Conservation (phyloP, 2,797 vertebrate genomes). For the Eleutherodactylus coqui region DNA sequence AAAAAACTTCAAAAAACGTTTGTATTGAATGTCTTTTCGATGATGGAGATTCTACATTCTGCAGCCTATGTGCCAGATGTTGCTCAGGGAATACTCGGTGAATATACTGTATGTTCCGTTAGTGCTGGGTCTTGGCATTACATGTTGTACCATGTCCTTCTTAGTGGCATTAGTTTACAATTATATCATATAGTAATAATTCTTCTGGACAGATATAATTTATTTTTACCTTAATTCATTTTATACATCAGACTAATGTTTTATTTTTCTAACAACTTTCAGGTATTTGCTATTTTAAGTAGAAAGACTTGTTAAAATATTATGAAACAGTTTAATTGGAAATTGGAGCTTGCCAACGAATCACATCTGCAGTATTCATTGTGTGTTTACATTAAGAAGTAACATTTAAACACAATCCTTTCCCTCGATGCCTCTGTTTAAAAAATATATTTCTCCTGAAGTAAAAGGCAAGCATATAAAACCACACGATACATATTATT, state of each 20-base stretch:
- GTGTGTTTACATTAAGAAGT: constrained; percentile 70
- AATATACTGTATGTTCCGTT: neutral
- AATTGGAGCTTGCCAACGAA: constrained; percentile 68
- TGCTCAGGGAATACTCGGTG: neutral
- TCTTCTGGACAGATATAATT: neutral
- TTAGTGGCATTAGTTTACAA: neutral
- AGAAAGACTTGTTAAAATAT: constrained; percentile 74
- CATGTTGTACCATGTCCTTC: neutral
- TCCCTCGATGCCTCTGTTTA: constrained; percentile 65
- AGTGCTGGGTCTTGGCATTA: neutral
- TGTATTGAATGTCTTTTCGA: too few relatives aligned
- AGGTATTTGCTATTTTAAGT: constrained; percentile 67
- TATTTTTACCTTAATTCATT: neutral
- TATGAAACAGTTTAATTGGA: constrained; percentile 69
- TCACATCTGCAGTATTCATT: constrained; percentile 72
- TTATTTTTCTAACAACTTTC: constrained; percentile 3
- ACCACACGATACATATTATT: constrained; percentile 64
- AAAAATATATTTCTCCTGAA: constrained; percentile 69
- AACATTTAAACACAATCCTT: constrained; percentile 67
- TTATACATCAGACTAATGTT: neutral
- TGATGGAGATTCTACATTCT: neutral
- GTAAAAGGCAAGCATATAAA: constrained; percentile 66
- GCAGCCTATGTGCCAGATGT: neutral
- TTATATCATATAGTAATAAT: neutral
- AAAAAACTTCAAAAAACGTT: too few relatives aligned